Percentiles rank a stretch among this genome's conserved stretches.
Evolutionary conservation across 2,888 invertebrate species (phyloP).

Genomic region (Andrena haemorrhoa): DNA sequence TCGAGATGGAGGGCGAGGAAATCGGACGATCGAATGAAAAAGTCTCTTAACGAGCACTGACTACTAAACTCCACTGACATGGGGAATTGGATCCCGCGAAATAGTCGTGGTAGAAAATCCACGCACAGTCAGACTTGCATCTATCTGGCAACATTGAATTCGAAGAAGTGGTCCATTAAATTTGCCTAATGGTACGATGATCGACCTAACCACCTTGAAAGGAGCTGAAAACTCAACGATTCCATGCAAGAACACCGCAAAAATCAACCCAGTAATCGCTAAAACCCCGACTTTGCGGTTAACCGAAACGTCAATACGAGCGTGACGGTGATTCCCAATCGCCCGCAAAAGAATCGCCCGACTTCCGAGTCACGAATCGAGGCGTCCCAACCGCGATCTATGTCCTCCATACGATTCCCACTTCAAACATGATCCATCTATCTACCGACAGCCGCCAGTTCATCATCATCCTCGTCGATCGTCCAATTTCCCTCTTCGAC

Average conservation of each 20-base stretch:
- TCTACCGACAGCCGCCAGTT: slow-evolving; percentile 5
- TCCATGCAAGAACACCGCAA: background rate
- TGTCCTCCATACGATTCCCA: background rate
- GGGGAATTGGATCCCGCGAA: background rate
- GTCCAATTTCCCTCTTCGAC: background rate
- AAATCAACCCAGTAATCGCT: too few species aligned
- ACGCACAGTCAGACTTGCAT: background rate
- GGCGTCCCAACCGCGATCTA: too few species aligned
- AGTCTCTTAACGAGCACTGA: background rate
- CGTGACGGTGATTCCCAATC: background rate
- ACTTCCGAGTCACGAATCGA: too few species aligned
- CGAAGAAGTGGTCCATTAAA: too few species aligned
- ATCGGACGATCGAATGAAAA: slow-evolving; percentile 1
- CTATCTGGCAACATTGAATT: background rate
- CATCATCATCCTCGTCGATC: slow-evolving; percentile 5
- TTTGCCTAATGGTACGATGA: background rate
- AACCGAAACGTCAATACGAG: background rate
- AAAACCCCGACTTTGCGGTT: background rate
- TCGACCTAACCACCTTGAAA: background rate
- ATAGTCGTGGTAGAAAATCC: too few species aligned
- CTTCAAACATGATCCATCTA: background rate
- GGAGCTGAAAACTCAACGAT: background rate
- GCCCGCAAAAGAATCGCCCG: background rate
- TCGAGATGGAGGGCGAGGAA: background rate
- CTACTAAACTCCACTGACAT: background rate